Evolutionary conservation across 2,797 vertebrate species (phyloP), one percentile per base, ranked within the genome.

Genomic region (Coracias cyanogaster): DNA sequence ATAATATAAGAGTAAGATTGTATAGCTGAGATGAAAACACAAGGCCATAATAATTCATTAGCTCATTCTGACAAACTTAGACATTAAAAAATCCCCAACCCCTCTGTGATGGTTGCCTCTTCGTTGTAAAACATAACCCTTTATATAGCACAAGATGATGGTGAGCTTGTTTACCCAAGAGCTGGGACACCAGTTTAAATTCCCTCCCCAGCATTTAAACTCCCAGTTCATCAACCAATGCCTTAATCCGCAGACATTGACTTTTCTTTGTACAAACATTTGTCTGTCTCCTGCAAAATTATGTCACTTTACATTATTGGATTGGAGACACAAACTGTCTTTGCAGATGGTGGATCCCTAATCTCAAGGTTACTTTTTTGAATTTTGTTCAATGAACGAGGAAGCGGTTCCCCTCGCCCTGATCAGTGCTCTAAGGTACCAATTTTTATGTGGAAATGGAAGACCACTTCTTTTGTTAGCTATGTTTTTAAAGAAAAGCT

Each of bases 1-100:
- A 92, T 93, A 64, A 95, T 91, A 81, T 35, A 86, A 52, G 43
- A 88, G 43, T 85, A 92, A 94, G 5, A 77, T 48, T 82, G 39
- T 62, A 46, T 61, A 66, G 33, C 25, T 62, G 73, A 90, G 62
- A 92, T 69, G 73, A 89, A 95, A 96, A 90, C 76, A 73, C 31
- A 62, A 72, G 58, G 9, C 58, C 20, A 31, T 49, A 85, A 79
- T 76, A 88, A 74, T 86, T 92, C 41, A 54, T 61, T 46, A 79
- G 66, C 43, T 84, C 15, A 7, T 18, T 90, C 51, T 85, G 71
- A 57, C n/a, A 90, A 48, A 43, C 7, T 24, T 60, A 37, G 12
- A 39, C 57, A 37, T 49, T 67, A 2, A 65, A 55, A 79, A 71
- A 85, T 35, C 6, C 43, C 43, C 43, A 45, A 45, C 15, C 43